Conservation (phyloP, 2,888 invertebrate species). For the Dendrolimus pini region DNA sequence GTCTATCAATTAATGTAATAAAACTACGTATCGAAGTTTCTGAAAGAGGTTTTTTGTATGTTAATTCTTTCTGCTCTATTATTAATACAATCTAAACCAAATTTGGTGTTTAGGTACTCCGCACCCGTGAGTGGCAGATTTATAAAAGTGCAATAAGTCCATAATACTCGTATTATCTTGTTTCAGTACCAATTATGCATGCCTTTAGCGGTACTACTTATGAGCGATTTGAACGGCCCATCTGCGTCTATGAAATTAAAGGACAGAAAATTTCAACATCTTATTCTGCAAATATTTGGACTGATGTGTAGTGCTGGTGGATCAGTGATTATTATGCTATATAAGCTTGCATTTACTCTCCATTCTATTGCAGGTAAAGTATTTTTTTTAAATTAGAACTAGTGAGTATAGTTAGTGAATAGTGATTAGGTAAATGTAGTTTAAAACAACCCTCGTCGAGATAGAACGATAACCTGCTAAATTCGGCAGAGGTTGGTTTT, state of each 20-base stretch:
- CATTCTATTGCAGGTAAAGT: slow-evolving; percentile 3
- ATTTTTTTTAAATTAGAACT: no score
- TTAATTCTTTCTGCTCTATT: not conserved
- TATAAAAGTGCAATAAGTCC: not conserved
- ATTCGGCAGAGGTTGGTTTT: no score
- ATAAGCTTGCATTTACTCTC: slow-evolving; percentile 2
- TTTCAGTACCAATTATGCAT: slow-evolving; percentile 35
- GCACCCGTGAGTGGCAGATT: no score
- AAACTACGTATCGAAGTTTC: not conserved
- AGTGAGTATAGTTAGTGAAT: no score
- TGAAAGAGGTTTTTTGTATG: not conserved
- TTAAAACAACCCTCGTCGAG: no score
- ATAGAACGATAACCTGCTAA: no score
- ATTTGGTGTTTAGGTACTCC: no score
- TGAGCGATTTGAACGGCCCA: slow-evolving; percentile 27
- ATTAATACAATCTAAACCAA: not conserved
- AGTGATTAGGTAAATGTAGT: no score
- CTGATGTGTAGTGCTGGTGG: slow-evolving; percentile 14
- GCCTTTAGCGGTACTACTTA: slow-evolving; percentile 28
- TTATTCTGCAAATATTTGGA: slow-evolving; percentile 22
- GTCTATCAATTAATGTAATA: not conserved
- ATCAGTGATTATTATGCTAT: slow-evolving; percentile 6
- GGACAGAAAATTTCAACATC: slow-evolving; percentile 26
- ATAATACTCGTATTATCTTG: not conserved
- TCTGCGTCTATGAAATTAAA: slow-evolving; percentile 22